Evolutionary conservation across 1,140 invertebrate genomes (phyloP).

Genomic region (Scaptomyza montana): DNA sequence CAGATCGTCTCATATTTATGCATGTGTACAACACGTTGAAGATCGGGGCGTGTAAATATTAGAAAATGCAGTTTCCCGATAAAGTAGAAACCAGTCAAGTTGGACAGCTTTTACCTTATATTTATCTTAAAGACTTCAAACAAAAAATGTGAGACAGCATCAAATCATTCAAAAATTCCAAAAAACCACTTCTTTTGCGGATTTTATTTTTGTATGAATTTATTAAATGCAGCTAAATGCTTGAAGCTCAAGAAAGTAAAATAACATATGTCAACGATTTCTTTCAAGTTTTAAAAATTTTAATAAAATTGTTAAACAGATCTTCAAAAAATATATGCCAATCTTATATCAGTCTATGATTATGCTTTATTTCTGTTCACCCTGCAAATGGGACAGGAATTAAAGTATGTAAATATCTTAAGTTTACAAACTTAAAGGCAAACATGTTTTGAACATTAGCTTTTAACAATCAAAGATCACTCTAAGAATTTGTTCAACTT

Average conservation of each 20-base stretch:
- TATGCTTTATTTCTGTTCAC: too few species aligned
- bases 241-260: neutral
- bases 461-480: too few species aligned
- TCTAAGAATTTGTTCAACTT: too few species aligned
- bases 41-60: constrained; percentile 36
- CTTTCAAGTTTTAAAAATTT: too few species aligned
- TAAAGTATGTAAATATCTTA: too few species aligned
- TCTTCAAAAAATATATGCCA: too few species aligned
- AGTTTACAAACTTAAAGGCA: too few species aligned
- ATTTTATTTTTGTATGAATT: neutral
- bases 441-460: too few species aligned
- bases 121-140: neutral
- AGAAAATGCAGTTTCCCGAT: constrained; percentile 26
- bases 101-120: neutral
- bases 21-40: constrained; percentile 45
- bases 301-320: too few species aligned
- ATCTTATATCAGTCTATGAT: too few species aligned
- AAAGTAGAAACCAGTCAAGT: constrained; percentile 2
- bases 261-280: too few species aligned
- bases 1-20: constrained; percentile 55
- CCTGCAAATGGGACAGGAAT: too few species aligned
- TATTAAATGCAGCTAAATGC: neutral
- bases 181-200: neutral
- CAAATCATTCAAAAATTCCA: neutral
- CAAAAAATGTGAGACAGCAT: neutral